Evolutionary conservation across 2,888 invertebrate species (phyloP), one percentile per base, ranked within the genome.

Genomic region (Thymelicus lineola): DNA sequence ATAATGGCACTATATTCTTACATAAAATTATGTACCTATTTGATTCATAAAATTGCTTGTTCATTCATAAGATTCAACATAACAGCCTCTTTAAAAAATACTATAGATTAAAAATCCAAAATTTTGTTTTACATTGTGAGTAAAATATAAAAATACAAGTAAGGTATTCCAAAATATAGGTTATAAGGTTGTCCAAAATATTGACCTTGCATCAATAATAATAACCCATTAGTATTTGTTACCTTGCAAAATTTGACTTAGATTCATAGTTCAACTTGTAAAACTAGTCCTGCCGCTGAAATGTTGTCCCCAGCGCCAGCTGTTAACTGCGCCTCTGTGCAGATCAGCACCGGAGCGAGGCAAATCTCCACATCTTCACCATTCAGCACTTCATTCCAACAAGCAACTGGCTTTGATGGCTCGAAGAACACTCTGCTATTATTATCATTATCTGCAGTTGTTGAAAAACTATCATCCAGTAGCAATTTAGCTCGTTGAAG

Each of bases 231-330:
- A 28, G 28, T 55, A 12, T 12, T 55, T 55, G 6, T 12, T 42
- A 42, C 42, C 9, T 42, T 14, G 4, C 5, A 60, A 60, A 42
- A 36, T 48, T 59, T 79, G 75, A 74, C 72, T 78, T 77, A 79
- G 72, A 79, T 75, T 88, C 76, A 91, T 81, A 89, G 90, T 72
- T 93, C 94, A 71, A 96, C 94, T 85, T 96, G 96, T 66, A 95
- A 89, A n/a, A 95, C 96, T 15, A 98, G 89, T n/a, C 97, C 97
- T 1, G 97, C 97, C n/a, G 97, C 97, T 0, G 97, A 97, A 74
- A 98, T 97, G 82, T 97, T 98, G 83, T 98, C 98, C 0, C 98
- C 98, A 10, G 97, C 97, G 0, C 98, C 98, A 0, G 97, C 97
- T 0, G 98, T 98, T 79, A 97, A 95, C 72, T 95, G 95, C 0